Evolutionary conservation across 2,888 invertebrate genomes (phyloP), one percentile per base, ranked within the genome.

Genomic region (Eudemis profundana): DNA sequence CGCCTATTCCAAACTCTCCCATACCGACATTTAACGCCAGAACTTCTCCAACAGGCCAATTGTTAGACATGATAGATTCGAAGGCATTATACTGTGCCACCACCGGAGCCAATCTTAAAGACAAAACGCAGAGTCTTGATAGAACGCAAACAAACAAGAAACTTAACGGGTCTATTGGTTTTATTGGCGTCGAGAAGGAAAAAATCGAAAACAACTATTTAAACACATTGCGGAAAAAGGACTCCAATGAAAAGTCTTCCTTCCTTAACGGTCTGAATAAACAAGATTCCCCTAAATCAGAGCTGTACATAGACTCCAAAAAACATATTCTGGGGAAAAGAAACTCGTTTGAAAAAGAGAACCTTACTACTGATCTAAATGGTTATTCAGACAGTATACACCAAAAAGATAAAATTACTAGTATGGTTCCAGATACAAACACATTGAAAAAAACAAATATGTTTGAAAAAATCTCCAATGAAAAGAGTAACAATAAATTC

Each of bases 1-100:
- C 90, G 14, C 90, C 90, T 19, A 81, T 90, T 64, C 91, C 90
- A 7, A 88, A 77, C 68, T 81, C 89, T 47, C 91, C 88, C 36
- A 81, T 92, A 63, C 90, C 91, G 47, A 82, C 83, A 40, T 84
- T 86, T 59, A 86, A 86, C 69, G 75, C 46, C 0, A 60, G 65
- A 47, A 65, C 59, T 21, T 65, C 65, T 14, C 74, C 19, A 79
- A 84, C 60, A 86, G 79, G 69, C 81, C 84, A 68, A 80, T 83
- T 56, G 78, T 85, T 68, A 74, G 76, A 57, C 70, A 75, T 65
- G 60, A 46, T 65, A 53, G 65, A 65, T 14, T 40, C 65, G 17
- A 49, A 63, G n/a, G 36, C 63, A 56, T 61, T 77, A 1, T 42
- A 73, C 69, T 60, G 63, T n/a, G 75, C 68, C 27, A 73, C 70